Percentiles rank a stretch among this genome's conserved stretches.
These are phyloP conservation scores for Pyrrhosoma nymphula DNA, from an alignment of 2,888 invertebrate genomes.

Conservation along the genomic window DNA sequence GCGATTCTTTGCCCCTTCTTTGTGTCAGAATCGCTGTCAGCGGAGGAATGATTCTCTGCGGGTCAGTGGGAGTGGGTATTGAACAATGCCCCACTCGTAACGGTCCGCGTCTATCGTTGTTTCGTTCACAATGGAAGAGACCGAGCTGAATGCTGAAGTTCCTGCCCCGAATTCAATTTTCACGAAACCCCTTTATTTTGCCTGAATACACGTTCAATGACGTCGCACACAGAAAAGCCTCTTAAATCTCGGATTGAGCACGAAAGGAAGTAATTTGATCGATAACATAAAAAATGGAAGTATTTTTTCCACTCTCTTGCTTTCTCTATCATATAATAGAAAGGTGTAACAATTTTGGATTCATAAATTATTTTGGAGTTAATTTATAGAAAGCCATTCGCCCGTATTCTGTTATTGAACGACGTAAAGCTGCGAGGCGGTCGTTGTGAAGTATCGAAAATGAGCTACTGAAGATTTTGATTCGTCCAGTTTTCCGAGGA, in stretches of 20 bases:
- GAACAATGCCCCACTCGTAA: conserved; percentile 61
- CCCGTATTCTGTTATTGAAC: no score
- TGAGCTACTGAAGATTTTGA: no score
- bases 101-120: conserved; percentile 66
- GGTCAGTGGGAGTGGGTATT: conserved; percentile 58
- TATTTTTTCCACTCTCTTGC: not conserved
- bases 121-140: conserved; percentile 55
- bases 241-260: not conserved
- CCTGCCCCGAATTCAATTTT: conserved; percentile 65
- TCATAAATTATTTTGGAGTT: no score
- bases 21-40: conserved; percentile 20
- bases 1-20: conserved; percentile 53
- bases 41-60: conserved; percentile 61
- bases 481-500: no score
- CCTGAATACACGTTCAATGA: not conserved
- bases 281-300: not conserved
- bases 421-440: no score
- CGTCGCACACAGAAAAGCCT: not conserved
- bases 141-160: conserved; percentile 47
- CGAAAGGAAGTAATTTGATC: not conserved
- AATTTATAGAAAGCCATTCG: no score
- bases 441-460: no score
- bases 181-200: conserved; percentile 10
- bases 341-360: no score
- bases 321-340: no score